These are phyloP conservation scores for Halichoeres trimaculatus DNA, from an alignment of 2,113 vertebrate species.

Conservation along the genomic window DNA sequence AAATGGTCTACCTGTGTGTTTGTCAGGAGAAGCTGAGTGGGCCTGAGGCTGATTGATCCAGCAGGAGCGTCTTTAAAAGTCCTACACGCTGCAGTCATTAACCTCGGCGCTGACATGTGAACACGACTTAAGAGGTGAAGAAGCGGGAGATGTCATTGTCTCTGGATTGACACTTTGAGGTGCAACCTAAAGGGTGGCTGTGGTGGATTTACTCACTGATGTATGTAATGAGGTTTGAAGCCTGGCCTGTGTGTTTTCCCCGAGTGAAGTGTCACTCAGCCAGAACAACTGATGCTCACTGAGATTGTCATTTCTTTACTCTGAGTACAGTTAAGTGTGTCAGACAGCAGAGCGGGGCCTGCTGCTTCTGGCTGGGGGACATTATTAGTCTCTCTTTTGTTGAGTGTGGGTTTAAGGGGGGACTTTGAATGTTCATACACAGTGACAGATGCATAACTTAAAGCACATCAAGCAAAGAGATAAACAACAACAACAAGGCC, in stretches of 20 bases:
- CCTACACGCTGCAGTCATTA: slow-evolving; percentile 21
- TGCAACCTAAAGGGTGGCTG: slow-evolving; percentile 19
- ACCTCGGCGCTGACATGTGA: slow-evolving; percentile 26
- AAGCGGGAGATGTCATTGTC: slow-evolving; percentile 24
- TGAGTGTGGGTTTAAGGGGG: neutral
- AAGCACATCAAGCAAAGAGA: slow-evolving; percentile 4
- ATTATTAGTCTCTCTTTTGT: slow-evolving; percentile 11
- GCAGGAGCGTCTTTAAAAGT: slow-evolving; percentile 45
- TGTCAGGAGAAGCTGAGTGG: slow-evolving; percentile 36
- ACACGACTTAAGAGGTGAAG: slow-evolving; percentile 5
- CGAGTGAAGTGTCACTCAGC: slow-evolving; percentile 42
- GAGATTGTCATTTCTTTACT: slow-evolving; percentile 23
- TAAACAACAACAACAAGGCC: slow-evolving; percentile 38
- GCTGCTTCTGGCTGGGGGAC: slow-evolving; percentile 13
- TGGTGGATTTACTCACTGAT: slow-evolving; percentile 9
- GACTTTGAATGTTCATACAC: slow-evolving; percentile 14
- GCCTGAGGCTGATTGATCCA: slow-evolving; percentile 44
- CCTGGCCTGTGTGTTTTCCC: slow-evolving; percentile 11
- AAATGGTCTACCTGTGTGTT: slow-evolving; percentile 64
- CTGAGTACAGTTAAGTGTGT: slow-evolving; percentile 38
- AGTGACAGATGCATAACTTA: slow-evolving; percentile 32
- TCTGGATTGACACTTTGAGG: slow-evolving; percentile 15
- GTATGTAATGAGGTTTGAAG: slow-evolving; percentile 40
- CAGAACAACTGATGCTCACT: slow-evolving; percentile 10
- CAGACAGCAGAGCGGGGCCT: slow-evolving; percentile 33